These are phyloP conservation scores for Aradus depressus DNA, from an alignment of 2,888 invertebrate genomes.

Conservation along the genomic window DNA sequence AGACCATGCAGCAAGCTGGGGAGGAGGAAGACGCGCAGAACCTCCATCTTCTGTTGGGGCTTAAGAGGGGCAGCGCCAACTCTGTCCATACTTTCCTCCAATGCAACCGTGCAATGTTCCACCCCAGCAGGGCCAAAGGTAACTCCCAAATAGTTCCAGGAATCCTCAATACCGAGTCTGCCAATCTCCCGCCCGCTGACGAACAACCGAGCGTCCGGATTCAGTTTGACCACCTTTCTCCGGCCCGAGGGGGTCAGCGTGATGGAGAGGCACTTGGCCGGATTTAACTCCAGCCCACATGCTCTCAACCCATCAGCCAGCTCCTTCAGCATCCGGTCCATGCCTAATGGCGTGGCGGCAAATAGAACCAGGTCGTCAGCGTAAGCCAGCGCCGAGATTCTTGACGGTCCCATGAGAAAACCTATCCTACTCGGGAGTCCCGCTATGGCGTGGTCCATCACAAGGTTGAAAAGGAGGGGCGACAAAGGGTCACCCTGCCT, in stretches of 20 bases:
- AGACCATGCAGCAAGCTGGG: slow-evolving; percentile 36
- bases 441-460: slow-evolving; percentile 21
- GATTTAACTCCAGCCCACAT: not conserved
- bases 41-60: slow-evolving; percentile 36
- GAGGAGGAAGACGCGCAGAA: slow-evolving; percentile 35
- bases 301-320: too few species aligned
- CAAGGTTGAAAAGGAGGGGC: slow-evolving; percentile 24
- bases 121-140: not conserved
- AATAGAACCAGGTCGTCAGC: slow-evolving; percentile 24
- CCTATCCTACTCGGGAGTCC: slow-evolving; percentile 6
- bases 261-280: too few species aligned
- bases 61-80: slow-evolving; percentile 31
- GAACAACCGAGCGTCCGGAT: too few species aligned
- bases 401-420: not conserved
- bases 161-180: too few species aligned
- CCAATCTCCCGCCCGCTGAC: too few species aligned
- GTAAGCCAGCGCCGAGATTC: slow-evolving; percentile 19
- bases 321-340: too few species aligned
- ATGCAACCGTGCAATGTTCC: not conserved
- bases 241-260: too few species aligned
- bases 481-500: slow-evolving; percentile 26
- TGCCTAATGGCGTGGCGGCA: not conserved
- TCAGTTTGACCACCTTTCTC: too few species aligned
- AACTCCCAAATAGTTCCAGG: not conserved
- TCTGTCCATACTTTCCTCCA: not conserved